These are phyloP conservation scores for Linepithema humile DNA, from an alignment of 1,140 invertebrate genomes.

Conservation along the genomic window DNA sequence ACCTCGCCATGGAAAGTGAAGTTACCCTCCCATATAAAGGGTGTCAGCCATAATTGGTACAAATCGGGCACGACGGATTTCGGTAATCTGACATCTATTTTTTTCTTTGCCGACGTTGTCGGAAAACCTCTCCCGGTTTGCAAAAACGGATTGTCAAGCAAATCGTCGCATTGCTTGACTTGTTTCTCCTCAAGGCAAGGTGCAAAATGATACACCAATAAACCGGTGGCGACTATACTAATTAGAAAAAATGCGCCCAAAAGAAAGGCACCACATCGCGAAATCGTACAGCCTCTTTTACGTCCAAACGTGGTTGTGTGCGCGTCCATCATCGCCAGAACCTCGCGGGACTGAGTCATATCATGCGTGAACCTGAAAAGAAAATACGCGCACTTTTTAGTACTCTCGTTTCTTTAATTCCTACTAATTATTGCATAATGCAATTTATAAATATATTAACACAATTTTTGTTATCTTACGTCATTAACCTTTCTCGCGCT, in stretches of 20 bases:
- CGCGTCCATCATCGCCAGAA: constrained; percentile 81
- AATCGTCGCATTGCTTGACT: constrained; percentile 53
- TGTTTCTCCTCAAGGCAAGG: constrained; percentile 84
- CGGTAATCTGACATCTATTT: constrained; percentile 88
- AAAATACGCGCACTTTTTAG: background rate
- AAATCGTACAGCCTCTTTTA: constrained; percentile 82
- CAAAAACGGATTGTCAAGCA: constrained; percentile 77
- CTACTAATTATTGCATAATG: background rate
- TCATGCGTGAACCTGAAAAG: constrained; percentile 68
- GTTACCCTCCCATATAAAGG: constrained; percentile 89
- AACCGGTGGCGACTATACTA: constrained; percentile 86
- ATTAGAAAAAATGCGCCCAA: constrained; percentile 84
- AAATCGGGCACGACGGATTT: constrained; percentile 87
- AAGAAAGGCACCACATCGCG: constrained; percentile 82
- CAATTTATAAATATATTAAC: background rate
- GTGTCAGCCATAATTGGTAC: constrained; percentile 89
- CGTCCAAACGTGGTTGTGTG: constrained; percentile 81
- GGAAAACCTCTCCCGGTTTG: constrained; percentile 79
- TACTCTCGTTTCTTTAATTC: background rate
- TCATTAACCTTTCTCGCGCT: background rate
- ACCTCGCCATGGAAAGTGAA: constrained; percentile 92
- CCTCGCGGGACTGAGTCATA: constrained; percentile 81
- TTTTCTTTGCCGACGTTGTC: constrained; percentile 76
- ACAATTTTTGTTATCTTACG: background rate
- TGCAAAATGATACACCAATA: constrained; percentile 89